phyloP scores from a whole-genome alignment of 2,888 invertebrate species.

The Melieria crassipennis region DNA sequence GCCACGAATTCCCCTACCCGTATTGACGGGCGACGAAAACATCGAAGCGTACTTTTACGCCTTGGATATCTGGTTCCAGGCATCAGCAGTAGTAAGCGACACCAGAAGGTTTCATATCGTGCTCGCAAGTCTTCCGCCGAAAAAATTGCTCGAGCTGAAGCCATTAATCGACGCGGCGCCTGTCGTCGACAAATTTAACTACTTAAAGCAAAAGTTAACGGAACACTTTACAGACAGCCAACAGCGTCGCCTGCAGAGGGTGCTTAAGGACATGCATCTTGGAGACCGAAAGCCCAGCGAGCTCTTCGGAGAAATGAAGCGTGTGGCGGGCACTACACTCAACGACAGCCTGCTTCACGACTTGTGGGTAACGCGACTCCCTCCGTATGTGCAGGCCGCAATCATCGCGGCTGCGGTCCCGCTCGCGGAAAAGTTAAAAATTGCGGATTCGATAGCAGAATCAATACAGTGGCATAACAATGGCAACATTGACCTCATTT shows the following conservation, averaged over 20 bases:
- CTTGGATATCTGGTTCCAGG: slow-evolving; percentile 20
- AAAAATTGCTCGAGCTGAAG: slow-evolving; percentile 13
- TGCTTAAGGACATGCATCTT: slow-evolving; percentile 22
- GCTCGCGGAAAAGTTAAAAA: slow-evolving; percentile 23
- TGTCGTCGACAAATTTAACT: background rate
- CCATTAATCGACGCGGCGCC: slow-evolving; percentile 13
- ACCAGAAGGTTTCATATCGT: slow-evolving; percentile 20
- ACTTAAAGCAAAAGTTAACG: slow-evolving; percentile 15
- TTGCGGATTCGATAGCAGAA: slow-evolving; percentile 12
- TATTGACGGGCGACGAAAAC: slow-evolving; percentile 8
- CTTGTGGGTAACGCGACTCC: slow-evolving; percentile 30
- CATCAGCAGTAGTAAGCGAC: slow-evolving; percentile 1
- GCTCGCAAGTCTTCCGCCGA: slow-evolving; percentile 6
- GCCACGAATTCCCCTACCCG: slow-evolving; percentile 5
- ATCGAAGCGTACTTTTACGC: slow-evolving; percentile 23
- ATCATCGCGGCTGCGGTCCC: slow-evolving; percentile 29
- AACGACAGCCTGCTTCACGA: slow-evolving; percentile 30
- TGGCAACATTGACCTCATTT: slow-evolving; percentile 1
- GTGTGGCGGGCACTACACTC: slow-evolving; percentile 26
- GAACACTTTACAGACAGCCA: slow-evolving; percentile 21
- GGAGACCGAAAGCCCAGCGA: slow-evolving; percentile 24
- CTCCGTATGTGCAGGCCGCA: slow-evolving; percentile 33
- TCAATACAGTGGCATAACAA: slow-evolving; percentile 1
- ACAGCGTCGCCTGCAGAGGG: slow-evolving; percentile 17
- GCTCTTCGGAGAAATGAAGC: slow-evolving; percentile 30